Conservation (phyloP, 1,140 invertebrate genomes). For the Marisa cornuarietis region DNA sequence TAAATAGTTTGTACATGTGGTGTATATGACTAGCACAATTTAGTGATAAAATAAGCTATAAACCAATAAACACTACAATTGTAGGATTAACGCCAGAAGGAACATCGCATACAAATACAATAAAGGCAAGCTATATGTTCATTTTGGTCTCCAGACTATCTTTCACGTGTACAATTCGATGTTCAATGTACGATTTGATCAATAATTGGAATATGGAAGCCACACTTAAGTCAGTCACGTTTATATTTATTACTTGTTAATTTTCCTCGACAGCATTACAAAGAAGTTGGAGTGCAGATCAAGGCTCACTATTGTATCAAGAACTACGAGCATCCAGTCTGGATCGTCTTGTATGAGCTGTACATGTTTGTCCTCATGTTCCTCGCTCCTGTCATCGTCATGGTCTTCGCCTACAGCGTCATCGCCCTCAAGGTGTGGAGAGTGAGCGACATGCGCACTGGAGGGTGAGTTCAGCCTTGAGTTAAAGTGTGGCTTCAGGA, state of each 20-base stretch:
- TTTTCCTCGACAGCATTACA: constrained; percentile 31
- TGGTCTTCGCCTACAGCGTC: constrained; percentile 74
- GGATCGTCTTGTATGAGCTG: constrained; percentile 73
- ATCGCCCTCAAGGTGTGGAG: constrained; percentile 76
- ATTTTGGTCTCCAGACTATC: too few species aligned
- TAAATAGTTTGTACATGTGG: too few species aligned
- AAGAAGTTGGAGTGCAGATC: constrained; percentile 26
- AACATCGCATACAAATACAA: too few species aligned
- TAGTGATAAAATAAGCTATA: too few species aligned
- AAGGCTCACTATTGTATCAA: constrained; percentile 72
- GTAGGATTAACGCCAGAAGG: too few species aligned
- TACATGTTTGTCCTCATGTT: constrained; percentile 76
- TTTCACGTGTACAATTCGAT: too few species aligned
- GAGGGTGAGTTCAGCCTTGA: constrained; percentile 30
- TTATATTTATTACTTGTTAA: not conserved
- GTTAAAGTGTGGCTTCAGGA: too few species aligned
- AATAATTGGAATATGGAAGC: not conserved
- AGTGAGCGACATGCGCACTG: constrained; percentile 49
- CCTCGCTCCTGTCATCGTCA: constrained; percentile 73
- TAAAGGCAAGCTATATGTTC: too few species aligned
- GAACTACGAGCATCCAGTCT: constrained; percentile 64
- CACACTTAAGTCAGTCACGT: not conserved
- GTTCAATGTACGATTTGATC: too few species aligned
- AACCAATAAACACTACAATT: too few species aligned
- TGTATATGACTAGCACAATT: too few species aligned